phyloP scores from a whole-genome alignment of 1,140 invertebrate species.

The Drosophila funebris region DNA sequence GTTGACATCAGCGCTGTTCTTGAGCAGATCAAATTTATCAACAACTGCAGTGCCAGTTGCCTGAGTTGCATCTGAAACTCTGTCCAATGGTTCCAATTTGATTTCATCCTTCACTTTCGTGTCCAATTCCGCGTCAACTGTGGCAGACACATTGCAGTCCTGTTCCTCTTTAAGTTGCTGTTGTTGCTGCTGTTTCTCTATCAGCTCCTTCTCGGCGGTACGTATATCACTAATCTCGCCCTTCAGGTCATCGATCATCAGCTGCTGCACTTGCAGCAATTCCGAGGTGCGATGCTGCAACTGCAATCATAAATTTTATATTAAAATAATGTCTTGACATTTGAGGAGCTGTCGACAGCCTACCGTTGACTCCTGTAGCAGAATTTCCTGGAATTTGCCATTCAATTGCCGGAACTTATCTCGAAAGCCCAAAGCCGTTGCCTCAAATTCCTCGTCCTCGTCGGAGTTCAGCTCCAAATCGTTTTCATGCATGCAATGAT shows the following conservation, averaged over 20 bases:
- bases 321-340: neutral
- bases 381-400: constrained; percentile 90
- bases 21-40: constrained; percentile 72
- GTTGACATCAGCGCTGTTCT: constrained; percentile 71
- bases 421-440: constrained; percentile 89
- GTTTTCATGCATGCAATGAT: constrained; percentile 92
- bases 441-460: constrained; percentile 91
- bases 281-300: constrained; percentile 78
- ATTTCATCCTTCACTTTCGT: constrained; percentile 71
- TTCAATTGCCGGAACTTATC: constrained; percentile 90
- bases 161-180: constrained; percentile 49
- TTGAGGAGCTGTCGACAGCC: constrained; percentile 50
- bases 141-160: neutral
- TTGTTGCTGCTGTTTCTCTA: constrained; percentile 30
- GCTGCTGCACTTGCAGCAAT: constrained; percentile 66
- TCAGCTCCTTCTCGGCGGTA: constrained; percentile 60
- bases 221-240: constrained; percentile 69
- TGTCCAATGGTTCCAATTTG: constrained; percentile 63
- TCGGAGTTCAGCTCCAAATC: constrained; percentile 88
- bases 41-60: constrained; percentile 28
- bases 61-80: neutral
- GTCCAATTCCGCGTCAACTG: constrained; percentile 8
- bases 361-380: constrained; percentile 94
- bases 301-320: constrained; percentile 32
- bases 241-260: constrained; percentile 77